Percentiles rank a stretch among this genome's conserved stretches.
phyloP scores from a whole-genome alignment of 2,113 vertebrate species.

The Pangasianodon gigas region DNA sequence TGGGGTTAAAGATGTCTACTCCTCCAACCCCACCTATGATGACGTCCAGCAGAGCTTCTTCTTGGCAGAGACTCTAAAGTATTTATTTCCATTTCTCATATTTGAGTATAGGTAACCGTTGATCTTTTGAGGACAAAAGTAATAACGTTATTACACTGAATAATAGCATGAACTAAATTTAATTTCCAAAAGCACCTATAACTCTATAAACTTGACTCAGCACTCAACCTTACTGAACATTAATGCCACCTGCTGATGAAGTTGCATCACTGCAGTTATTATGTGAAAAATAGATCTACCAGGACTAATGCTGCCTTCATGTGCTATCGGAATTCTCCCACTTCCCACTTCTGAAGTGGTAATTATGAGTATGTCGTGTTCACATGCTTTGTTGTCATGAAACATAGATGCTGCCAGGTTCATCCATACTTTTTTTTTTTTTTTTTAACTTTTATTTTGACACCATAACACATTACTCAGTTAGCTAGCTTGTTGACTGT shows the following conservation, averaged over 20 bases:
- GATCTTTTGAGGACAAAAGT: neutral
- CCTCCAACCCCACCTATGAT: conserved; percentile 89
- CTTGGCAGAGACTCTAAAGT: conserved; percentile 98
- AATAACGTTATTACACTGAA: neutral
- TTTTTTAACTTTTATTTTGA: too few species aligned
- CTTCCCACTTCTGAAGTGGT: too few species aligned
- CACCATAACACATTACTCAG: too few species aligned
- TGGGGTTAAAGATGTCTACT: conserved; percentile 96
- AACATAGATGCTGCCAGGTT: too few species aligned
- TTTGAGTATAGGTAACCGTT: neutral
- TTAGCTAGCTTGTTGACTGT: too few species aligned
- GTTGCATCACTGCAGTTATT: neutral
- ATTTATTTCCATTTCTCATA: conserved; percentile 61
- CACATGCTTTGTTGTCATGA: too few species aligned
- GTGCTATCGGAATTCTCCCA: too few species aligned
- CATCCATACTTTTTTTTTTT: too few species aligned
- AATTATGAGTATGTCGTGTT: too few species aligned
- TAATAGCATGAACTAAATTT: neutral
- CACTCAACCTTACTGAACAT: neutral
- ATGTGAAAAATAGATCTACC: neutral
- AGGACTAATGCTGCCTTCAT: too few species aligned
- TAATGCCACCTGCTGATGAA: conserved; percentile 33
- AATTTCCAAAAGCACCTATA: neutral
- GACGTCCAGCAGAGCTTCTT: conserved; percentile 99
- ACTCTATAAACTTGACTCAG: neutral